phyloP scores from a whole-genome alignment of 2,888 invertebrate genomes.

The Congeria kusceri region DNA sequence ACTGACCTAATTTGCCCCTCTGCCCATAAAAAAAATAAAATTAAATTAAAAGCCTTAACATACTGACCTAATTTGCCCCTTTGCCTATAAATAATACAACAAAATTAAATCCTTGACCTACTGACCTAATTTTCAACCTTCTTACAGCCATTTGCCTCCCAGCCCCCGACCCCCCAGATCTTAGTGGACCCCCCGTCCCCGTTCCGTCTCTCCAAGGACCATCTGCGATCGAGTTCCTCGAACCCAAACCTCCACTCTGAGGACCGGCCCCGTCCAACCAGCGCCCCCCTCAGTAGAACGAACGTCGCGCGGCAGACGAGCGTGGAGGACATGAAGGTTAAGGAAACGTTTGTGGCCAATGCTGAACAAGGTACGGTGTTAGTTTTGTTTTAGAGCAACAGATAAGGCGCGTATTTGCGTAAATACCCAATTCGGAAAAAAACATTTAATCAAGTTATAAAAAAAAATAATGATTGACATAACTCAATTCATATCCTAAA shows the following conservation, averaged over 20 bases:
- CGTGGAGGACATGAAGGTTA: constrained; percentile 85
- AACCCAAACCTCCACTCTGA: constrained; percentile 82
- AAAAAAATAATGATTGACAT: too few relatives aligned
- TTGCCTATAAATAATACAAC: too few relatives aligned
- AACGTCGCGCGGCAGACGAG: constrained; percentile 56
- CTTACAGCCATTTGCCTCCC: constrained; percentile 24
- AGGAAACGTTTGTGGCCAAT: constrained; percentile 90
- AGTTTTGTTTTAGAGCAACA: not conserved
- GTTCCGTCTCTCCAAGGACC: constrained; percentile 40
- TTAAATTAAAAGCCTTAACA: too few relatives aligned
- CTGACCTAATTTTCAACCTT: too few relatives aligned
- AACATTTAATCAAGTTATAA: too few relatives aligned
- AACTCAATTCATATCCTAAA: too few relatives aligned
- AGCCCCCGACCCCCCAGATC: constrained; percentile 51
- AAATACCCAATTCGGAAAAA: too few relatives aligned
- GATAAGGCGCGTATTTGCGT: too few relatives aligned
- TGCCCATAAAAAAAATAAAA: too few relatives aligned
- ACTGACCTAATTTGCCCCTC: too few relatives aligned
- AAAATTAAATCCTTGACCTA: too few relatives aligned
- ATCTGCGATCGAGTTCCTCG: constrained; percentile 82
- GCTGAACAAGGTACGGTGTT: constrained; percentile 88
- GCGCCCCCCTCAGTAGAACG: constrained; percentile 69
- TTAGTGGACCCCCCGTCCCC: constrained; percentile 27
- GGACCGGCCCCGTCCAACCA: constrained; percentile 60
- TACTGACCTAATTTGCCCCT: too few relatives aligned